Base-by-base conservation (phyloP, 2,113 vertebrate genomes). In the Speoplatyrhinus poulsoni region DNA sequence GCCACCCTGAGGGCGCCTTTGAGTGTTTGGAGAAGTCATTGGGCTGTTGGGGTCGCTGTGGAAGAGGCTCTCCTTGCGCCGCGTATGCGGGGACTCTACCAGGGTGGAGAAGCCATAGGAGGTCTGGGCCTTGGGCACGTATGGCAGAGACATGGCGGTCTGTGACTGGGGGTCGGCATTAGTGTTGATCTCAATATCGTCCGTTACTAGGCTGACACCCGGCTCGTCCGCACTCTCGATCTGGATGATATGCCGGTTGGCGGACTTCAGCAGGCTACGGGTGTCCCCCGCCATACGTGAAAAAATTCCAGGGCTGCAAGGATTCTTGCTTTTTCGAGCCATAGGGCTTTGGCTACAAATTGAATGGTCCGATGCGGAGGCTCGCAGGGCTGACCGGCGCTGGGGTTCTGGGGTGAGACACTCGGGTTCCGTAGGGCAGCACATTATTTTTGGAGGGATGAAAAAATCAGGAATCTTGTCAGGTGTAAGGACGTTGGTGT, bases 381-480 rank as follows among this genome's bases (percentile, higher is more conserved):
- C 82, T 4, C 93, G 91, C 64, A 93, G 71, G 12, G 77, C 19
- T 0, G 93, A 77, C 1, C 76, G 90, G 1, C 87, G 69, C 46
- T 87, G 87, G 47, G 77, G 81, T 0, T 96, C 95, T 0, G 90
- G 76, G 1, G 89, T 84, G 0, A 67, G 60, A 7, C 87, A 58
- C 12, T 96, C 95, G 0, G 72, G 83, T 73, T 98, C 97, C 0
- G 94, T 73, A 0, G 96, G 94, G 1, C 91, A 92, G 4, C 93
- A 92, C 1, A 93, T 91, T 10, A 99, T 92, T 82, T 97, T 98
- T 1, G 96, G 97, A 0, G 97, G 97, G 79, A 98, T 98, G 82
- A 98, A 98, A 82, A 99, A 98, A 82, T 98, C 95, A 0, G 97
- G 97, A 81, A 98, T 99, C 76, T 96, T 98, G 77, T 96, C 95